These are phyloP conservation scores for Gambelia wislizenii DNA, from an alignment of 2,797 vertebrate genomes.

Conservation along the genomic window DNA sequence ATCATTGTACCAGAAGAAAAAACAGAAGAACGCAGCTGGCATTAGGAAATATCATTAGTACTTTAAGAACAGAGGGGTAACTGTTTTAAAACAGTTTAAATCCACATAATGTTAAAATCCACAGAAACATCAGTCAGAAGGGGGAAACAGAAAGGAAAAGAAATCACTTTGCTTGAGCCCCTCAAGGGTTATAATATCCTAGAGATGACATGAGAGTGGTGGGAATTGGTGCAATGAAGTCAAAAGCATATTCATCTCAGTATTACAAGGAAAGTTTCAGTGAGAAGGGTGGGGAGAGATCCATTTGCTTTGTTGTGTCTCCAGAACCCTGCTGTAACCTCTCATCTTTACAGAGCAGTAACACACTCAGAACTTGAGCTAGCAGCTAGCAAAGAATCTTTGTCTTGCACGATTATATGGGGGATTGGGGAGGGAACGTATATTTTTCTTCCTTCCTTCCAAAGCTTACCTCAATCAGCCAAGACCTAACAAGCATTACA, in stretches of 20 bases:
- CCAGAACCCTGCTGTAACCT: background rate
- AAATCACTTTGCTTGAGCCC: background rate
- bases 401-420: background rate
- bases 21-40: background rate
- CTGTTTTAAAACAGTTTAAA: too few species aligned
- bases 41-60: background rate
- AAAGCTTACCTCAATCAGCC: background rate
- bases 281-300: background rate
- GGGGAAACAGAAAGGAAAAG: background rate
- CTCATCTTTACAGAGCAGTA: background rate
- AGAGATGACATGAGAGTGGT: background rate
- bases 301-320: background rate
- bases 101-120: too few species aligned
- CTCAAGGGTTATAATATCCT: background rate
- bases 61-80: background rate
- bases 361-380: background rate
- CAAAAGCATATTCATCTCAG: background rate
- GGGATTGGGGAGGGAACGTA: too few species aligned
- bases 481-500: background rate
- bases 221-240: background rate
- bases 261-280: background rate
- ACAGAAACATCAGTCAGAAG: background rate
- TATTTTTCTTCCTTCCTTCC: background rate
- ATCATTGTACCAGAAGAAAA: background rate
- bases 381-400: background rate